A percentile compares a stretch with the other conserved stretches of the same genome.
Conservation (phyloP, 2,888 invertebrate species). For the Drosophila dives region DNA sequence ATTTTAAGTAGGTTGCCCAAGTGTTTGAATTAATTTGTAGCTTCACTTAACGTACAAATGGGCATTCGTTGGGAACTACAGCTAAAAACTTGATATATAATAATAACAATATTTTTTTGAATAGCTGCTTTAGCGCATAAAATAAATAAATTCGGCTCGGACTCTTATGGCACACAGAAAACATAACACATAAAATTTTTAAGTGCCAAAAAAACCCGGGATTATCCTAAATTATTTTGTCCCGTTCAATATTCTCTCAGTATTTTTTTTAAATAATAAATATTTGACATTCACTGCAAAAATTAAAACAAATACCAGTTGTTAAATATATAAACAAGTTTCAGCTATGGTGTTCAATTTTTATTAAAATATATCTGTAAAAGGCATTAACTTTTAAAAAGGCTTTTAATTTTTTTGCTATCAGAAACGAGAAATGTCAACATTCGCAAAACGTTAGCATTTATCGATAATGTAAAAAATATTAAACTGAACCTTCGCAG, state of each 20-base stretch:
- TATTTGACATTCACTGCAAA: too few species aligned
- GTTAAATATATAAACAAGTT: background rate
- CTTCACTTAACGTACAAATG: background rate
- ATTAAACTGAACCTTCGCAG: background rate
- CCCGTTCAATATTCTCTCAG: too few species aligned
- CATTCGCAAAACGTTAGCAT: background rate
- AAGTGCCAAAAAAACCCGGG: background rate
- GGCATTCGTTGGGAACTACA: background rate
- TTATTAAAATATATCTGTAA: background rate
- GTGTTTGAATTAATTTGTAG: slow-evolving; percentile 16
- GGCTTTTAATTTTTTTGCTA: background rate
- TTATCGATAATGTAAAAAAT: background rate
- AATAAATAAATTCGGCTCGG: background rate
- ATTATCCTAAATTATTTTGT: background rate
- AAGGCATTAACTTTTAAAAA: too few species aligned
- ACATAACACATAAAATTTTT: background rate
- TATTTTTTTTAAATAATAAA: too few species aligned
- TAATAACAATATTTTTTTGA: background rate
- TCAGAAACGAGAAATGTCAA: background rate
- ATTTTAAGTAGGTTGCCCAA: slow-evolving; percentile 32
- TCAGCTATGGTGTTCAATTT: background rate
- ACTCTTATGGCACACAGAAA: background rate
- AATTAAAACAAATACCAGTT: too few species aligned
- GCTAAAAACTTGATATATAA: background rate
- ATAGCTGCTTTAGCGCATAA: background rate